Evolutionary conservation across 1,140 invertebrate genomes (phyloP).

Genomic region (Drosophila nebulosa): DNA sequence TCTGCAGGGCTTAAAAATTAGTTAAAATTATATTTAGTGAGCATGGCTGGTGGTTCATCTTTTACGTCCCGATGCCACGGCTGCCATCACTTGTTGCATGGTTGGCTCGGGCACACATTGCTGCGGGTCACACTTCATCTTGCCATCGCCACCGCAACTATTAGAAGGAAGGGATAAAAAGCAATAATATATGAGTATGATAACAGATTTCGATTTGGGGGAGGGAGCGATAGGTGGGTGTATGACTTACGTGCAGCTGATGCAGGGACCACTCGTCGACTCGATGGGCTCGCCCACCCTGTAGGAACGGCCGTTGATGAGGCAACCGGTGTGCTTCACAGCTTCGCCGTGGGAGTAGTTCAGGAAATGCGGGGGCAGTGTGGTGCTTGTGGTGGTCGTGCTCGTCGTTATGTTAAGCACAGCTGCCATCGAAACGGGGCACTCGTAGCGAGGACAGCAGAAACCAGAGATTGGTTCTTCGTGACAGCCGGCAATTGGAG

Average conservation of each 20-base stretch:
- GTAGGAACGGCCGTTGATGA: conserved; percentile 91
- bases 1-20: conserved; percentile 78
- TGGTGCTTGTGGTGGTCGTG: conserved; percentile 92
- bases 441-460: conserved; percentile 97
- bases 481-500: conserved; percentile 93
- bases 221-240: not conserved
- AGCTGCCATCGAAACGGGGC: conserved; percentile 92
- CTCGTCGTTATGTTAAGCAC: conserved; percentile 90
- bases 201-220: not conserved
- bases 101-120: conserved; percentile 93
- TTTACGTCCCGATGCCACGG: conserved; percentile 86
- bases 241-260: conserved; percentile 93
- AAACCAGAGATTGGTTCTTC: conserved; percentile 95
- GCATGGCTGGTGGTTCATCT: conserved; percentile 83
- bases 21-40: conserved; percentile 80
- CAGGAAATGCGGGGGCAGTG: conserved; percentile 90
- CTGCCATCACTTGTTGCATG: conserved; percentile 92
- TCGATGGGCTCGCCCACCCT: conserved; percentile 90
- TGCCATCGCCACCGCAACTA: conserved; percentile 93
- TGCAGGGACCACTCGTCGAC: conserved; percentile 93
- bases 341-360: conserved; percentile 89
- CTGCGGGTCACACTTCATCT: conserved; percentile 96
- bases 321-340: conserved; percentile 89
- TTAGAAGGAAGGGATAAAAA: not conserved
- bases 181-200: not conserved